Percentiles rank a stretch among this genome's conserved stretches.
phyloP scores from a whole-genome alignment of 2,797 vertebrate genomes.

The Epinephelus malabaricus region DNA sequence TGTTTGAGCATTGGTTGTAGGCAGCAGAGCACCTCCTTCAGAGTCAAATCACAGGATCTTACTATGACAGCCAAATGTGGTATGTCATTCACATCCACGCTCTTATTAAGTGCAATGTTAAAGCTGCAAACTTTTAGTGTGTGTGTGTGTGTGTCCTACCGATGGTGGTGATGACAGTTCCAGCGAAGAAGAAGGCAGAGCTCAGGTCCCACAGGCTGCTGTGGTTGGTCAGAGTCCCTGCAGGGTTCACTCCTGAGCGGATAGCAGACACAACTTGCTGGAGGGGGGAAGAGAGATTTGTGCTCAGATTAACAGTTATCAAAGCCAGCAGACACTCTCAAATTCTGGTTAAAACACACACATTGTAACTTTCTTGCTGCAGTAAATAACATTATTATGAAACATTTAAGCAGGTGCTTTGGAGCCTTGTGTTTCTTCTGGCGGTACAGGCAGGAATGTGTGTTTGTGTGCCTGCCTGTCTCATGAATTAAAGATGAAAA shows the following conservation, averaged over 20 bases:
- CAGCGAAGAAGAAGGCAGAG: constrained; percentile 99
- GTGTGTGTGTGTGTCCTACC: constrained; percentile 84
- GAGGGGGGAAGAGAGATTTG: constrained; percentile 1
- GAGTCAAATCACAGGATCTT: no score
- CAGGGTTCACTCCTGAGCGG: constrained; percentile 95
- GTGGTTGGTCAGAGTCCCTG: constrained; percentile 92
- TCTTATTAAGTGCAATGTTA: no score
- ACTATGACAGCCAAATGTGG: no score
- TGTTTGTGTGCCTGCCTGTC: constrained; percentile 7
- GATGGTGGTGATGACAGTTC: constrained; percentile 98
- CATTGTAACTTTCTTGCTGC: not conserved
- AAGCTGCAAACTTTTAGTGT: not conserved
- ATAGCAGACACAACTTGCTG: constrained; percentile 97
- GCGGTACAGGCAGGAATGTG: not conserved
- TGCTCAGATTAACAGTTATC: not conserved
- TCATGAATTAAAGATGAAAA: constrained; percentile 35
- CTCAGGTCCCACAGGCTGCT: constrained; percentile 98
- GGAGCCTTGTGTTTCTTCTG: not conserved
- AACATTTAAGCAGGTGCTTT: constrained; percentile 1
- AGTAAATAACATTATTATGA: not conserved
- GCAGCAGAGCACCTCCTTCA: no score
- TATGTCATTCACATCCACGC: no score
- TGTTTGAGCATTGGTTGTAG: no score
- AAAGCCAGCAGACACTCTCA: not conserved
- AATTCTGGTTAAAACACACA: not conserved